These are phyloP conservation scores for Pseudococcus viburni DNA, from an alignment of 2,888 invertebrate species.

Conservation along the genomic window DNA sequence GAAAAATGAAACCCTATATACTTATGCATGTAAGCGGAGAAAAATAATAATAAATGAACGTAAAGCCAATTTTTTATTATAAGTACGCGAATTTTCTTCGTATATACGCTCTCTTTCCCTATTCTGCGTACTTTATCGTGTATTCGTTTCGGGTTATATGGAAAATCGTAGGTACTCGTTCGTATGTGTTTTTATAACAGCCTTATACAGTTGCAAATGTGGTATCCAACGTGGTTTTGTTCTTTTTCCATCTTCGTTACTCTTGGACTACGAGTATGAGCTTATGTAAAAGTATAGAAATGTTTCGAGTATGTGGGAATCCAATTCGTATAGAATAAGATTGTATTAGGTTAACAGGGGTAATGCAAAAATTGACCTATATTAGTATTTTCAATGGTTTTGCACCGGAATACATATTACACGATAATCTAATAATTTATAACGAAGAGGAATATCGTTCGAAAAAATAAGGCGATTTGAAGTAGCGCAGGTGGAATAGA, in stretches of 20 bases:
- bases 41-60: conserved; percentile 16
- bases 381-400: neutral
- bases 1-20: neutral
- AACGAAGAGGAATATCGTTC: neutral
- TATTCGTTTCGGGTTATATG: neutral
- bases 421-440: neutral
- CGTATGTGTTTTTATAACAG: neutral
- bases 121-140: neutral
- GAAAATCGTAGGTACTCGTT: neutral
- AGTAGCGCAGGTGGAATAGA: neutral
- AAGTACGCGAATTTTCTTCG: neutral
- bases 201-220: conserved; percentile 1
- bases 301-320: conserved; percentile 3
- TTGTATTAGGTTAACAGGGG: neutral
- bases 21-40: neutral
- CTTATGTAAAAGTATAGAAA: neutral
- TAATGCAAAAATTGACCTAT: neutral
- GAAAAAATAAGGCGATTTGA: neutral
- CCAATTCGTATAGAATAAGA: neutral
- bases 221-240: neutral
- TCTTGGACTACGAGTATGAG: neutral
- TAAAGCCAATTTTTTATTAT: neutral
- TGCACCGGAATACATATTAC: neutral
- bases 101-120: neutral
- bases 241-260: neutral